A percentile compares a stretch with the other conserved stretches of the same genome.
Evolutionary conservation across 2,888 invertebrate genomes (phyloP).

Genomic region (Caradrina kadenii): DNA sequence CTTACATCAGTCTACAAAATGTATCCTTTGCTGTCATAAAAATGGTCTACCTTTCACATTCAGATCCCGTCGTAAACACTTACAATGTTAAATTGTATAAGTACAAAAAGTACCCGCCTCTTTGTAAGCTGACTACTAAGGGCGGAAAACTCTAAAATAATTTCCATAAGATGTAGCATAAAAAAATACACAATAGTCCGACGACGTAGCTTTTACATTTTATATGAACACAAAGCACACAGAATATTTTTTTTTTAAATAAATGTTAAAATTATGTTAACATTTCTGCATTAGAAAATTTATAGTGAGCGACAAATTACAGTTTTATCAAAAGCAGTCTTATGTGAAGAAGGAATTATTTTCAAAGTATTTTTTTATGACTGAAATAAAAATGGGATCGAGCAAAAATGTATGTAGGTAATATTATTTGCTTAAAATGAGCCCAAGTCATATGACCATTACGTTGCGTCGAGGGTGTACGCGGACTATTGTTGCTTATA

Average conservation of each 20-base stretch:
- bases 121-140: conserved; percentile 25
- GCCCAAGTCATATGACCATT: neutral
- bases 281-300: conserved; percentile 1
- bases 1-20: conserved; percentile 19
- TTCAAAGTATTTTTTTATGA: neutral
- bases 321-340: neutral
- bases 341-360: neutral
- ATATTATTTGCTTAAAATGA: too few species aligned
- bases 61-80: conserved; percentile 28
- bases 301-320: conserved; percentile 3
- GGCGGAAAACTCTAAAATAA: conserved; percentile 31
- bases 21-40: conserved; percentile 23
- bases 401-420: too few species aligned
- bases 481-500: too few species aligned
- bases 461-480: neutral
- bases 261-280: conserved; percentile 27
- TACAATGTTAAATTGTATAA: conserved; percentile 26
- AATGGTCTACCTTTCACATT: conserved; percentile 20
- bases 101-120: conserved; percentile 32
- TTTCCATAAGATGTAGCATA: conserved; percentile 5
- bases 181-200: conserved; percentile 7
- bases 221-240: conserved; percentile 12
- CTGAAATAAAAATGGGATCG: too few species aligned
- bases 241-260: neutral
- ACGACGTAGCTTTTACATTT: conserved; percentile 10